These are phyloP conservation scores for Ivindomyrus marchei DNA, from an alignment of 2,113 vertebrate genomes.

Conservation along the genomic window DNA sequence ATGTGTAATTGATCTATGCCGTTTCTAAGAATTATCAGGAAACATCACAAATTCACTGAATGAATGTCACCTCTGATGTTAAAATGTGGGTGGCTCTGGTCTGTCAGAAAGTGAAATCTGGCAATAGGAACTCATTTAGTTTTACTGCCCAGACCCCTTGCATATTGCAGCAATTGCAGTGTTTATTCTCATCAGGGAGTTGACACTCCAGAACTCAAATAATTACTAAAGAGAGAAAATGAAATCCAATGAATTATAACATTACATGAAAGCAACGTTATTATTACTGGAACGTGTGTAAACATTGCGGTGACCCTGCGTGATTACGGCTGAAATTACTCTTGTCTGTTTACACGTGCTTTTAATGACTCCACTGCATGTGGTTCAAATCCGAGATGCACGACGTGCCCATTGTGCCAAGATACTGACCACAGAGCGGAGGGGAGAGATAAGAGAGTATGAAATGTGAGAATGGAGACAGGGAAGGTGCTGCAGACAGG, in stretches of 20 bases:
- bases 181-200: background rate
- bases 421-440: background rate
- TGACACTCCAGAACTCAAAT: background rate
- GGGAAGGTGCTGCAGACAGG: constrained; percentile 10
- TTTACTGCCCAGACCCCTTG: background rate
- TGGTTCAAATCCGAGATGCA: background rate
- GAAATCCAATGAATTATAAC: constrained; percentile 4
- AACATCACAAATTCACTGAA: background rate
- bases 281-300: background rate
- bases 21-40: background rate
- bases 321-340: constrained; percentile 10
- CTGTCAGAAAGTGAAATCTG: background rate
- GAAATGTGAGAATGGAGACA: constrained; percentile 7
- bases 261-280: background rate
- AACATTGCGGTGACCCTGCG: background rate
- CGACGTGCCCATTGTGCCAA: background rate
- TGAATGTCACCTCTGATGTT: background rate
- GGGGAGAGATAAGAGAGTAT: background rate
- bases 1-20: background rate
- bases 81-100: background rate
- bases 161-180: background rate
- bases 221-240: background rate
- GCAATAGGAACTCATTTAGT: background rate
- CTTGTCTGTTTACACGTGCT: background rate
- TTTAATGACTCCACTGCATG: background rate